A percentile compares a stretch with the other conserved stretches of the same genome.
Evolutionary conservation across 1,140 invertebrate genomes (phyloP).

Genomic region (Trachymyrmex cornetzi): DNA sequence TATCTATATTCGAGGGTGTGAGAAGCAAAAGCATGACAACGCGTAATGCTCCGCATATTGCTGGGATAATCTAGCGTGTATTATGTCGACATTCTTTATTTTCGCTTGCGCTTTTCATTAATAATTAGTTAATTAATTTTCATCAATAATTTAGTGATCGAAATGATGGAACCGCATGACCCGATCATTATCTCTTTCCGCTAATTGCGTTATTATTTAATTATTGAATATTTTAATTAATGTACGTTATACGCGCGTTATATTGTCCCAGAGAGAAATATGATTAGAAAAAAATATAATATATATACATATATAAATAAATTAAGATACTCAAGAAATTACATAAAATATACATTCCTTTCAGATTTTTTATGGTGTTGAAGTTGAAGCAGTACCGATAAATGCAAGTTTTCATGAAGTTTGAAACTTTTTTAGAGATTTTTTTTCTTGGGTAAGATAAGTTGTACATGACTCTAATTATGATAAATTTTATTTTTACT

Average conservation of each 20-base stretch:
- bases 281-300: background rate
- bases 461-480: background rate
- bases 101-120: background rate
- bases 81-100: background rate
- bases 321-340: background rate
- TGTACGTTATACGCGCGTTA: background rate
- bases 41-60: background rate
- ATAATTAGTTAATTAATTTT: constrained; percentile 36
- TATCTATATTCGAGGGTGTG: background rate
- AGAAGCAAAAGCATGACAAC: background rate
- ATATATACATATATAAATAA: too few relatives aligned
- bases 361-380: constrained; percentile 24
- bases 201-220: constrained; percentile 24
- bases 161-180: background rate
- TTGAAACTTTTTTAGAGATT: background rate
- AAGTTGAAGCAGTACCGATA: background rate
- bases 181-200: constrained; percentile 4
- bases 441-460: background rate
- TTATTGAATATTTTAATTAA: constrained; percentile 11
- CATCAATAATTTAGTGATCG: constrained; percentile 15
- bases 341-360: background rate
- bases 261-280: background rate
- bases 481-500: background rate
- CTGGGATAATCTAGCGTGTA: constrained; percentile 6
- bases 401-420: background rate